Base-by-base conservation (phyloP, 2,888 invertebrate species). In the Harmothoe impar region DNA sequence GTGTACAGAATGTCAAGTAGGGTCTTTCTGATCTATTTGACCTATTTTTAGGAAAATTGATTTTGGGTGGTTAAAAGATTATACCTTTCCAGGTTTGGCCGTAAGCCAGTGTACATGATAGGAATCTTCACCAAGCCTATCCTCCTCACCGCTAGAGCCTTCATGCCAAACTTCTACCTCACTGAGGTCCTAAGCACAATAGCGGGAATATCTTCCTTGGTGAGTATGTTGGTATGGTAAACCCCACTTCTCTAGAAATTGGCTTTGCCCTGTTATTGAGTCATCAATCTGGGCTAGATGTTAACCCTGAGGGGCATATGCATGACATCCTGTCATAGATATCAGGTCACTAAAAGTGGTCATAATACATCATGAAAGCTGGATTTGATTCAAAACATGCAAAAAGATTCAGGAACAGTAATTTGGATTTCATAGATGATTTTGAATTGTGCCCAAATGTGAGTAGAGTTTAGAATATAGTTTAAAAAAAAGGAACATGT, bases 141-240 rank as follows among this genome's bases (percentile, higher is more conserved):
- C 29, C 15, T 56, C 7, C 54, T 12, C 17, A 86, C 52, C 20
- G 10, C 31, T 23, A 12, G 33, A 23, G 25, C 86, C 15, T 29
- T 54, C 20, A 86, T 86, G 86, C 29, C 56, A 1, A 86, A n/a
- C 86, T 86, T 86, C 54, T 52, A 54, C 5, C 31, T 54, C 25
- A n/a, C 10, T 15, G 81, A n/a, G 17, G 43, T 35, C 7, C 15
- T 33, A 1, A 20, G 43, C 3, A 0, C 33, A 1, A 17, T 81
- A 0, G 25, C 12, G 35, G 43, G 35, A 5, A 33, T 81, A 33
- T 33, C 81, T 1, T 33, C 20, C 0, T 20, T 35, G 3, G 81
- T 81, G 20, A 81, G 81, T 77, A 43, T 52, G 54, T 52, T n/a
- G n/a, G n/a, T n/a, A n/a, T n/a, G n/a, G n/a, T n/a, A n/a, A n/a